Base-by-base conservation (phyloP, 2,113 vertebrate species). In the Cynopterus brachyotis region DNA sequence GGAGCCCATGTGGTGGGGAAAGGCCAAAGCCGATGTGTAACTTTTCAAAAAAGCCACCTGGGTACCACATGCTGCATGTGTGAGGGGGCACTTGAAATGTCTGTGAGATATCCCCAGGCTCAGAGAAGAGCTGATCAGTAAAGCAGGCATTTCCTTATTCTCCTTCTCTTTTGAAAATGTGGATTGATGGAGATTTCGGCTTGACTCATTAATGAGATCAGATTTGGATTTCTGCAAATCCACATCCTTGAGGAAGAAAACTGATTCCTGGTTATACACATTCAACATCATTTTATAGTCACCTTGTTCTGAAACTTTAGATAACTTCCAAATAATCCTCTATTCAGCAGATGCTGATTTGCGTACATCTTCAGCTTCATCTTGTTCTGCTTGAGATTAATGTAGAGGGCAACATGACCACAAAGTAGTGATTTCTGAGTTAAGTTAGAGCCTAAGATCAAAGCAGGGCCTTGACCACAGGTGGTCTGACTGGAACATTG, bases 21-120 rank as follows among this genome's bases (percentile, higher is more conserved):
- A 60, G 20, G 42, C 7, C 75, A 30, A 37, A 24, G 35, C 37
- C 35, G 9, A 9, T 42, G 5, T 15, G 37, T 37, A 19, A 37
- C 30, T 64, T 85, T n/a, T 32, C 57, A 12, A 4, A 8, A 50
- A 55, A 64, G 30, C 19, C 19, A 5, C 59, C 28, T 42, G 2
- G 24, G 22, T 15, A n/a, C n/a, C 5, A 4, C 7, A 6, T 3
- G 40, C 15, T 1, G 0, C n/a, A 70, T 8, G 4, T 2, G 1
- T 10, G 3, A 32, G 16, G 9, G 9, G 55, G 16, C n/a, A 0
- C 55, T 4, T 35, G 24, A 1, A 45, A 6, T 16, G 10, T 53
- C 45, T 53, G 3, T 42, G 30, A 59, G 40, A 30, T 9, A 70
- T 24, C 11, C 35, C 19, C 47, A 37, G 22, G 24, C 53, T 53